These are phyloP conservation scores for Saccostrea echinata DNA, from an alignment of 1,140 invertebrate genomes.

Conservation along the genomic window DNA sequence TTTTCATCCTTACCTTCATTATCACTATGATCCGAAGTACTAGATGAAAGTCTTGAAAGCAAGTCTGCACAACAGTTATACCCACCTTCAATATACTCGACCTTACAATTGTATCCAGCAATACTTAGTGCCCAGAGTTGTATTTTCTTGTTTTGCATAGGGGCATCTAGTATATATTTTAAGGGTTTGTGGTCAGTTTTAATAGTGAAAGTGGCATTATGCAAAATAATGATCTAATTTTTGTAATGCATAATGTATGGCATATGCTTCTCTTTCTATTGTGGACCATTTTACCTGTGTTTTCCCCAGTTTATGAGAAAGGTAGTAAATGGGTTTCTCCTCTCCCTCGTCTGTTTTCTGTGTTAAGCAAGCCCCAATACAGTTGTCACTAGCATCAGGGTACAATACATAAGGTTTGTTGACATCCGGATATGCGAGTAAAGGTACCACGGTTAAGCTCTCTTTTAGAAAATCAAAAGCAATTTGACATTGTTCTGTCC, in stretches of 20 bases:
- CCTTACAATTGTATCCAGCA: constrained; percentile 57
- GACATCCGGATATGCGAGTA: too few relatives aligned
- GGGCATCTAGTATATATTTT: constrained; percentile 54
- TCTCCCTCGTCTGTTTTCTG: constrained; percentile 44
- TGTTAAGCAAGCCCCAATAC: too few relatives aligned
- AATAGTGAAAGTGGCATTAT: constrained; percentile 62
- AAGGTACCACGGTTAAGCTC: too few relatives aligned
- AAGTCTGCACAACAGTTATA: constrained; percentile 59
- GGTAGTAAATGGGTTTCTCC: constrained; percentile 47
- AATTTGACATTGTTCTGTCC: too few relatives aligned
- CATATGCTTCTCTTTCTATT: constrained; percentile 61
- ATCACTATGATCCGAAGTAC: background rate
- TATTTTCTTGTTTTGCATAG: too few relatives aligned
- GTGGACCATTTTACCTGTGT: constrained; percentile 55
- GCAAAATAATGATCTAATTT: constrained; percentile 66
- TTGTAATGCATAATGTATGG: constrained; percentile 43
- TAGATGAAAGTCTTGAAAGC: constrained; percentile 51
- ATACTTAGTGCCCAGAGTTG: too few relatives aligned
- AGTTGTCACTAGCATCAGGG: too few relatives aligned
- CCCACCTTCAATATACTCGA: constrained; percentile 54
- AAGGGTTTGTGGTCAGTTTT: constrained; percentile 65
- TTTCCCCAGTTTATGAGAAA: constrained; percentile 57
- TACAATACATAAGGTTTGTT: too few relatives aligned
- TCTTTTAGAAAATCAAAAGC: too few relatives aligned
- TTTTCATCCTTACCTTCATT: background rate